Evolutionary conservation across 2,888 invertebrate genomes (phyloP), one percentile per base, ranked within the genome.

Genomic region (Lasioglossum malachurum): DNA sequence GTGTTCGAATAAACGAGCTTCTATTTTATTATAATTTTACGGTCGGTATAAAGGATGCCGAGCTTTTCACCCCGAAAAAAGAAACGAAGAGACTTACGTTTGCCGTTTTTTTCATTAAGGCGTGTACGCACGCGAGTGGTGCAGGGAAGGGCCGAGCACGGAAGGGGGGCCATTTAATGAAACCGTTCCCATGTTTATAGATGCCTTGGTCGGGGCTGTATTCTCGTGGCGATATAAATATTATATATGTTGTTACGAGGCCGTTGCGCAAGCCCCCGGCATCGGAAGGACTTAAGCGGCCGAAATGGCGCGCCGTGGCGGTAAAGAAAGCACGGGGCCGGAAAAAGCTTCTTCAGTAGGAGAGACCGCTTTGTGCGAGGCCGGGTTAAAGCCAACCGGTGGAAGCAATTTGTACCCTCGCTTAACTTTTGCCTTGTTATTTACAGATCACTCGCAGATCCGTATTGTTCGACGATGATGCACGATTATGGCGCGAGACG

Each of bases 281-380:
- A 73, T 83, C 82, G 80, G 82, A 84, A 80, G 80, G 80, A 80
- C 83, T 88, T 89, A 87, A 89, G 90, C 84, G 78, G 72, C 74
- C 73, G 73, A 82, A 89, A 89, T 75, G 83, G 83, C 85, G 53
- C 69, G 73, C 83, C 81, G 53, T 44, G 73, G 38, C 35, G 44
- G 82, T 79, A 84, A 87, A 83, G 79, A 77, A 82, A 87, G 72
- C 44, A 31, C 46, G 46, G 27, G 75, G n/a, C 35, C 49, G 80
- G 90, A 77, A 87, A 85, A 89, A 84, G 82, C 83, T 90, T 81
- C 78, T 82, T 81, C 77, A 31, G 71, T 41, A 69, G 57, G 74
- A 74, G 79, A 57, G 77, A 38, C 46, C 46, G 84, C 81, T 84
- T 88, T 88, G 84, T 27, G 41, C 46, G 35, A 44, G 49, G 67